Base-by-base conservation (phyloP, 2,888 invertebrate species). In the Sminthurinus aureus region DNA sequence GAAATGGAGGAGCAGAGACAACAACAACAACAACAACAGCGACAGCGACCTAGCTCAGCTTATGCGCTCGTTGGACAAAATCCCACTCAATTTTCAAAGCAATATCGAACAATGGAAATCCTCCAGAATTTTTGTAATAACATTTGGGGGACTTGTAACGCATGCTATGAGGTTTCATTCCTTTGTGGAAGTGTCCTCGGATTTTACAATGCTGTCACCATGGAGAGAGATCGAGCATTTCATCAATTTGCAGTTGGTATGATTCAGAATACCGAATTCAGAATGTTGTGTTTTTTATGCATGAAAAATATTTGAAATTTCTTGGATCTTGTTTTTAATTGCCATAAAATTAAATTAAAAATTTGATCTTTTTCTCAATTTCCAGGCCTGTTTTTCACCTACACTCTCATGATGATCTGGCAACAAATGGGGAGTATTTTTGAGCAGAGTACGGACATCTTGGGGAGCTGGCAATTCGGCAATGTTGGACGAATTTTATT, bases 231-330 rank as follows among this genome's bases (percentile, higher is more conserved):
- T 6, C n/a, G 78, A 26, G 78, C 78, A 38, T 20, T 24, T 24
- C 78, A 78, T 38, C 78, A 78, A 38, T n/a, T n/a, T 12, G 66
- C n/a, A 4, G 66, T 64, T 0, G 78, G 52, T 71, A n/a, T n/a
- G n/a, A n/a, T n/a, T n/a, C n/a, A n/a, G n/a, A n/a, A n/a, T n/a
- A n/a, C n/a, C n/a, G n/a, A n/a, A n/a, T n/a, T n/a, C n/a, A n/a
- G n/a, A n/a, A n/a, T n/a, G n/a, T n/a, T n/a, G n/a, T n/a, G n/a
- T n/a, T n/a, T n/a, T n/a, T n/a, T n/a, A n/a, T n/a, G n/a, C n/a
- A n/a, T n/a, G n/a, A n/a, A n/a, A n/a, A n/a, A n/a, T n/a, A n/a
- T n/a, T n/a, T n/a, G n/a, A n/a, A n/a, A n/a, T n/a, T n/a, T n/a
- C n/a, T n/a, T n/a, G n/a, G n/a, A n/a, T n/a, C n/a, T n/a, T n/a